Base-by-base conservation (phyloP, 2,113 vertebrate genomes). In the Lethenteron camtschaticum region DNA sequence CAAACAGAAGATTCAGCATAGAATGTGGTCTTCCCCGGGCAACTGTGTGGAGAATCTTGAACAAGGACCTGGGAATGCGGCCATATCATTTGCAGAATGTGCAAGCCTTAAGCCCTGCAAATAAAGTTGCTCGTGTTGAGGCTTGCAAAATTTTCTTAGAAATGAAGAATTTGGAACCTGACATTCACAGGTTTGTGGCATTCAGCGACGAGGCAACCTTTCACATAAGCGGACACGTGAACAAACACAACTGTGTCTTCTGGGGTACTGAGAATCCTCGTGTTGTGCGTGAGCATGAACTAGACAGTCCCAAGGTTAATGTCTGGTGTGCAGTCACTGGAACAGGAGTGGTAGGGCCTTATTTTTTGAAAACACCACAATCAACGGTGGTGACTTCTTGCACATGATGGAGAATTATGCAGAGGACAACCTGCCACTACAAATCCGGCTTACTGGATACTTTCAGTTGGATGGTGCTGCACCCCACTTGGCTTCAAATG, bases 251-350 rank as follows among this genome's bases (percentile, higher is more conserved):
- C 59, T 63, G 59, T 63, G 59, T 63, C 59, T 63, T 63, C 59
- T 63, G 59, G 59, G 59, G 59, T 63, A 63, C 59, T 63, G 59
- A 63, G 59, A 63, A 63, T 63, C 59, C 59, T 63, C 59, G 59
- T 63, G 24, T 24, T 24, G 24, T 24, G 24, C 24, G 24, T 24
- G 24, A 24, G 24, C 24, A 24, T 24, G 24, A 24, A 24, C 24
- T 24, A 24, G 24, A 24, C 24, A 24, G 24, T 24, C 24, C 24
- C 24, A 24, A 24, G 24, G 24, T 24, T 24, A 24, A 24, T 24
- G 24, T 24, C 24, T 24, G 24, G 24, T 24, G 24, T 24, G 59
- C 59, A 16, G 59, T 63, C 59, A 63, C 59, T 63, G 59, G 59
- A 4, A 13, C 59, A 63, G 59, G 59, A 63, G 59, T 63, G 59